Conservation (phyloP, 2,888 invertebrate genomes). For the Pristionchus japonicus region DNA sequence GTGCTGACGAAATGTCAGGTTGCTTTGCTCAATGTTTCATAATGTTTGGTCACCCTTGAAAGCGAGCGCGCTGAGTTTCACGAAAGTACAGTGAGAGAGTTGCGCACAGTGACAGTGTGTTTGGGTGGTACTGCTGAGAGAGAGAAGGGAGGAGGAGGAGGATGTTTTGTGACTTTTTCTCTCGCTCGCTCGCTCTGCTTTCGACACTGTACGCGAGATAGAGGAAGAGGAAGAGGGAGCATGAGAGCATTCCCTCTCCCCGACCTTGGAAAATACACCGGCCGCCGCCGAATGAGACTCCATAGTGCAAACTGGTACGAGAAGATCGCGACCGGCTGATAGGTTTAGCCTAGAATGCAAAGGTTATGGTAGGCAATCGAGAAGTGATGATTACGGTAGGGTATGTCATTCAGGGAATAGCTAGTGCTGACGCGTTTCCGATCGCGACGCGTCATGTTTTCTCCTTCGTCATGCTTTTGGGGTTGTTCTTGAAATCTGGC, state of each 20-base stretch:
- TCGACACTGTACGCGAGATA: neutral
- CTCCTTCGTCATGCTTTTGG: neutral
- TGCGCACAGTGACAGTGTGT: neutral
- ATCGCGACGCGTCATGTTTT: neutral
- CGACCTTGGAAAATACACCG: neutral
- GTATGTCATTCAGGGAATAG: neutral
- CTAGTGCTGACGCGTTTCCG: slow-evolving; percentile 34
- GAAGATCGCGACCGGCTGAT: slow-evolving; percentile 21
- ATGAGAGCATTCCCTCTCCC: too few species aligned
- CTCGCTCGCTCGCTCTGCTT: neutral
- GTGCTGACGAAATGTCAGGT: neutral
- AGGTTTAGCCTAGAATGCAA: neutral
- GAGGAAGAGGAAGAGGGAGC: slow-evolving; percentile 20
- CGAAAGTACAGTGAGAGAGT: slow-evolving; percentile 11
- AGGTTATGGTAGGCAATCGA: neutral
- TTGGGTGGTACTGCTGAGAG: slow-evolving; percentile 5
- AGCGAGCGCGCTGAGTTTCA: neutral
- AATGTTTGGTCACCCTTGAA: slow-evolving; percentile 37
- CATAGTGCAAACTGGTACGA: slow-evolving; percentile 40
- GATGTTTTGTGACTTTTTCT: slow-evolving; percentile 25
- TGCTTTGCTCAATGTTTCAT: neutral
- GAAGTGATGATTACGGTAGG: neutral
- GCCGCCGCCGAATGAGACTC: neutral
- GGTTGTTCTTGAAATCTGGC: slow-evolving; percentile 27
- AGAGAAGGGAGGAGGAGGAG: neutral